Evolutionary conservation across 2,888 invertebrate species (phyloP).

Genomic region (Pollenia angustigena): DNA sequence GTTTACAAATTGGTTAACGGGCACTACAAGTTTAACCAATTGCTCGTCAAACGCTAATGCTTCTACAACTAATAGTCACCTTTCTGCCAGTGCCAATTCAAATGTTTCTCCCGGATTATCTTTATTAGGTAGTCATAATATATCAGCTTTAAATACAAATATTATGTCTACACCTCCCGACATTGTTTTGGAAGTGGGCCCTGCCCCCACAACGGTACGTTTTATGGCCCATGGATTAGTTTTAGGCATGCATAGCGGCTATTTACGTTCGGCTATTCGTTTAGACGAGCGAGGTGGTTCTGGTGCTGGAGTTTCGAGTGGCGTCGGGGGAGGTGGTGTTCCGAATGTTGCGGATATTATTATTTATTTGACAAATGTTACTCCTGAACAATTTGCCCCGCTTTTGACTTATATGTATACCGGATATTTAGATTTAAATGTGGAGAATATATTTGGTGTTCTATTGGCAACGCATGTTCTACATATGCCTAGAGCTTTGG

Average conservation of each 20-base stretch:
- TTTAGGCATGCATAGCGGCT: slow-evolving; percentile 89
- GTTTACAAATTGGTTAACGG: slow-evolving; percentile 84
- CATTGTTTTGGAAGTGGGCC: slow-evolving; percentile 87
- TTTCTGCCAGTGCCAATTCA: neutral
- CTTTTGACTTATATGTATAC: slow-evolving; percentile 91
- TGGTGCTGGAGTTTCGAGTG: neutral
- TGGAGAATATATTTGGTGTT: slow-evolving; percentile 89
- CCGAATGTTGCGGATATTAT: slow-evolving; percentile 75
- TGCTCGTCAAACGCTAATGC: slow-evolving; percentile 3
- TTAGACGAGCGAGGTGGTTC: slow-evolving; percentile 79
- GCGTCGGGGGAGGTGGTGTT: neutral
- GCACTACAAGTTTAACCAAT: slow-evolving; percentile 75
- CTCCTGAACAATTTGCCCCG: slow-evolving; percentile 87
- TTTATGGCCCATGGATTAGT: slow-evolving; percentile 89
- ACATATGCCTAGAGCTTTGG: slow-evolving; percentile 90
- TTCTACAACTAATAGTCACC: slow-evolving; percentile 9
- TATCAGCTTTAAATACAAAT: slow-evolving; percentile 57
- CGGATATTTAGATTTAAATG: slow-evolving; percentile 88
- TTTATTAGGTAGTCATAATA: slow-evolving; percentile 42
- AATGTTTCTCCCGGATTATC: slow-evolving; percentile 44
- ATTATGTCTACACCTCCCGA: slow-evolving; percentile 85
- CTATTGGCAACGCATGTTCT: slow-evolving; percentile 89
- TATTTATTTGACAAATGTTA: slow-evolving; percentile 86
- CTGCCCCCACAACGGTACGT: slow-evolving; percentile 86
- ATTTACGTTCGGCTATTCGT: slow-evolving; percentile 88